Percentiles rank a stretch among this genome's conserved stretches.
These are phyloP conservation scores for Plotosus lineatus DNA, from an alignment of 2,113 vertebrate genomes.

Conservation along the genomic window DNA sequence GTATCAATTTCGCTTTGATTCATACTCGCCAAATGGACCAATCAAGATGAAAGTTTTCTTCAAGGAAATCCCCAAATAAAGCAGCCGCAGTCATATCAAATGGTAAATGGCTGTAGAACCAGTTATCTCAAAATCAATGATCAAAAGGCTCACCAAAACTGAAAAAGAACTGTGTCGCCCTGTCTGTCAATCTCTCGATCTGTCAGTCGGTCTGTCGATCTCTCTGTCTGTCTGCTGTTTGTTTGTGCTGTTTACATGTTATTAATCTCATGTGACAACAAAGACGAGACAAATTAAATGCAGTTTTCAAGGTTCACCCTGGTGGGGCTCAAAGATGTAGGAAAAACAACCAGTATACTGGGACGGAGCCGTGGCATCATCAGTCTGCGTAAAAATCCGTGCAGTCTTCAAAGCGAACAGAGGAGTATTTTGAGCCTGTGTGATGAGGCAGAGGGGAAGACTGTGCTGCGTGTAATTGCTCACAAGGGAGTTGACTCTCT, in stretches of 20 bases:
- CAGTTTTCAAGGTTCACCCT: not conserved
- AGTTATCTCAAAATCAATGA: no score
- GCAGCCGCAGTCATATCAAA: not conserved
- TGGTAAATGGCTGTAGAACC: no score
- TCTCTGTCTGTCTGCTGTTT: no score
- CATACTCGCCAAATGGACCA: not conserved
- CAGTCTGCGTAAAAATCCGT: conserved; percentile 21
- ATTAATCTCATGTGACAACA: not conserved
- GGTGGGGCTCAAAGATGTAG: not conserved
- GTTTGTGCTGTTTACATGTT: not conserved
- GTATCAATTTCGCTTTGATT: conserved; percentile 2
- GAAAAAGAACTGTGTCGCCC: no score
- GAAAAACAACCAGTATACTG: conserved; percentile 11
- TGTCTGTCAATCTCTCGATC: no score
- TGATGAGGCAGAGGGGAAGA: conserved; percentile 31
- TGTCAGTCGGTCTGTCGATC: no score
- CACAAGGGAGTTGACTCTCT: conserved; percentile 25
- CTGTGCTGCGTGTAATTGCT: conserved; percentile 39
- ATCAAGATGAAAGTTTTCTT: not conserved
- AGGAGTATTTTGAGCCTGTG: conserved; percentile 36
- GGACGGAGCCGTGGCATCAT: conserved; percentile 25
- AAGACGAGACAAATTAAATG: not conserved
- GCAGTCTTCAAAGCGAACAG: conserved; percentile 32
- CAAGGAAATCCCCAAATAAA: not conserved
- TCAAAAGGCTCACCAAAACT: no score